A percentile compares a stretch with the other conserved stretches of the same genome.
These are phyloP conservation scores for Astatotilapia flaviijosephi DNA, from an alignment of 2,113 vertebrate species.

Conservation along the genomic window DNA sequence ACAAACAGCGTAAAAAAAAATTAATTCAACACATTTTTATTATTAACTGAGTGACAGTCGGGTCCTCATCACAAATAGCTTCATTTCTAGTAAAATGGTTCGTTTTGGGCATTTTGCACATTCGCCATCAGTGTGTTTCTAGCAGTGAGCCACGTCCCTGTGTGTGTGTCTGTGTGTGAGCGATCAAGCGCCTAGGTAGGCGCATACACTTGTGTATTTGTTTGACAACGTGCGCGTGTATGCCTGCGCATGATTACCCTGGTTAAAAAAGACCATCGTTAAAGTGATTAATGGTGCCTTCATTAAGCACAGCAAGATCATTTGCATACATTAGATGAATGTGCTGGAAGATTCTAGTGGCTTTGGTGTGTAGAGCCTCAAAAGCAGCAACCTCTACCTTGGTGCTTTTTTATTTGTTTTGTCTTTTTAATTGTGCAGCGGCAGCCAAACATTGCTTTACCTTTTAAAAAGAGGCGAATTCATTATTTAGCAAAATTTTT, in stretches of 20 bases:
- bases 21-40: background rate
- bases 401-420: background rate
- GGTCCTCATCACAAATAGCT: background rate
- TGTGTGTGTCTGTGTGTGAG: background rate
- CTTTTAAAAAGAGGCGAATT: background rate
- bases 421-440: background rate
- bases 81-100: background rate
- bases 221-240: background rate
- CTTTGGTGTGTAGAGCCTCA: conserved; percentile 44
- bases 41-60: background rate
- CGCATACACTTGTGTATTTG: background rate
- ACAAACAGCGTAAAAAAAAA: background rate
- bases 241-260: conserved; percentile 59
- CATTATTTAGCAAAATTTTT: background rate
- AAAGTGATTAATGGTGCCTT: conserved; percentile 77
- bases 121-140: conserved; percentile 5
- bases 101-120: background rate
- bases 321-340: conserved; percentile 77
- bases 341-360: conserved; percentile 59
- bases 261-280: conserved; percentile 74
- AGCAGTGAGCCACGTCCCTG: conserved; percentile 11
- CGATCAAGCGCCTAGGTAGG: background rate
- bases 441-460: background rate
- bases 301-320: conserved; percentile 72
- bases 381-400: conserved; percentile 2